Conservation (phyloP, 2,888 invertebrate genomes). For the Tetanocera ferruginea region DNA sequence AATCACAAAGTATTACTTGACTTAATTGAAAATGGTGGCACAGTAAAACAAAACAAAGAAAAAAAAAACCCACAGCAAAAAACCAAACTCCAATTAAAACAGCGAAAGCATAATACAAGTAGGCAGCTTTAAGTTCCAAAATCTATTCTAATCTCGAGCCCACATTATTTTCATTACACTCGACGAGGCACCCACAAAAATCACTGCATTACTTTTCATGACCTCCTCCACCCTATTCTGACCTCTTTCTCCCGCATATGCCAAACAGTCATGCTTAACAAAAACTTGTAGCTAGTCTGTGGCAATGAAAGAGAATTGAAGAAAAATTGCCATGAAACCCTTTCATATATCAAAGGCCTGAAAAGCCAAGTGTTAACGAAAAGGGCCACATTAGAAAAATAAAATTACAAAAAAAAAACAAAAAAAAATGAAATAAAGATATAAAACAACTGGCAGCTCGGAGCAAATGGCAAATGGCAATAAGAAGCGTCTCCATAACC, state of each 20-base stretch:
- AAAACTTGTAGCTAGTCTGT: neutral
- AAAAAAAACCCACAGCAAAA: neutral
- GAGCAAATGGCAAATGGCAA: too few species aligned
- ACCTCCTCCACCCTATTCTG: neutral
- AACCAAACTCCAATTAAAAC: conserved; percentile 4
- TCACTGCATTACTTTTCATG: neutral
- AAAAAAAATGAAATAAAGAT: neutral
- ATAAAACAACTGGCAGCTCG: neutral
- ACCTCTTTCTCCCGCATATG: too few species aligned
- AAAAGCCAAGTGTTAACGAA: conserved; percentile 34
- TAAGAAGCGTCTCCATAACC: neutral
- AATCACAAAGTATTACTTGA: conserved; percentile 50
- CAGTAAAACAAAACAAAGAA: conserved; percentile 8
- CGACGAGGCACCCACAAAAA: conserved; percentile 24
- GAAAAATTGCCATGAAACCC: conserved; percentile 26
- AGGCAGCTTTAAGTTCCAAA: conserved; percentile 31
- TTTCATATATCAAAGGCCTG: conserved; percentile 29
- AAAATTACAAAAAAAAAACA: neutral
- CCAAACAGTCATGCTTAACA: neutral
- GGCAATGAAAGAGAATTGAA: neutral
- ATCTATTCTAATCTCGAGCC: conserved; percentile 42
- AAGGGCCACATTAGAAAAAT: conserved; percentile 3
- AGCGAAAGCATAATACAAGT: conserved; percentile 18
- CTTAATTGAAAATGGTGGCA: conserved; percentile 47
- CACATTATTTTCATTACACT: conserved; percentile 51